Conservation (phyloP, 2,888 invertebrate genomes). For the Lasioglossum lativentre region DNA sequence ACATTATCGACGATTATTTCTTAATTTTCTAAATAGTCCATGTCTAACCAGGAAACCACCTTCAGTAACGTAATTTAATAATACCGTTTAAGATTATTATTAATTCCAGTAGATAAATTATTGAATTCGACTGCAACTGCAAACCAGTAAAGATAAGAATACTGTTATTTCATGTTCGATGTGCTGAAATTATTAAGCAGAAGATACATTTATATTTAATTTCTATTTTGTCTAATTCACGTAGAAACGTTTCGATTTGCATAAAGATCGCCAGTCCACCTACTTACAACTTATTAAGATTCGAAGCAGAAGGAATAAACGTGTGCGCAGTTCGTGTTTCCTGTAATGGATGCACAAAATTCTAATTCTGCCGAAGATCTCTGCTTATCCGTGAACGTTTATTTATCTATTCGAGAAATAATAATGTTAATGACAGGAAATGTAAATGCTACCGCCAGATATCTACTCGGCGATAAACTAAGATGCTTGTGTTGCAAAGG, state of each 20-base stretch:
- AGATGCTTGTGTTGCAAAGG: neutral
- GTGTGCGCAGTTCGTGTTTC: neutral
- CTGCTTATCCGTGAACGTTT: neutral
- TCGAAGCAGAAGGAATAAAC: no score
- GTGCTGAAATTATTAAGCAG: neutral
- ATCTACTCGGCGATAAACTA: neutral
- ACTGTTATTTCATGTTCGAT: neutral
- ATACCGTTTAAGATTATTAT: neutral
- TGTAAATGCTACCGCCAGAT: neutral
- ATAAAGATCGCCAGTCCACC: neutral
- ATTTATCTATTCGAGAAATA: neutral
- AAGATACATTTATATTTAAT: neutral
- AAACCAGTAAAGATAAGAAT: neutral
- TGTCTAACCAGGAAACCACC: neutral
- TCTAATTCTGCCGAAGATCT: neutral
- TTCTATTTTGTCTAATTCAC: neutral
- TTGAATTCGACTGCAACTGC: no score
- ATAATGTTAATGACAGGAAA: neutral
- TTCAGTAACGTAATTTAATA: neutral
- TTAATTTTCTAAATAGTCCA: no score
- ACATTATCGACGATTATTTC: no score
- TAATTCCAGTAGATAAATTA: no score
- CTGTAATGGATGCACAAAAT: neutral
- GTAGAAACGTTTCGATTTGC: neutral
- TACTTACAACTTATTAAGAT: neutral